Evolutionary conservation across 1,140 invertebrate species (phyloP).

Genomic region (Zaprionus davidi): DNA sequence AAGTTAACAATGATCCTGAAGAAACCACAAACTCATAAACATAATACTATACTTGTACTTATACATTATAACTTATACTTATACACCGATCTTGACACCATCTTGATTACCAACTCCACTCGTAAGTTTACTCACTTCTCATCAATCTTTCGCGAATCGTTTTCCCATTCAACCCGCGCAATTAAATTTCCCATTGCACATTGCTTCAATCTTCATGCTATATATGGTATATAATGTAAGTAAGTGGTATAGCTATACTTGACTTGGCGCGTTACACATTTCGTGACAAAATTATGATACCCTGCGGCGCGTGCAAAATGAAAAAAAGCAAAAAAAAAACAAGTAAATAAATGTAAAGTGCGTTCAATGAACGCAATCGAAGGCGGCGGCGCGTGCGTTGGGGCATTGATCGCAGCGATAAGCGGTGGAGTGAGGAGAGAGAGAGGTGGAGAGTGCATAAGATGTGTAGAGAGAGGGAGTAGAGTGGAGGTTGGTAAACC

Average conservation of each 20-base stretch:
- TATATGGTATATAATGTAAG: too few species aligned
- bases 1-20: too few species aligned
- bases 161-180: too few species aligned
- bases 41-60: too few species aligned
- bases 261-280: conserved; percentile 22
- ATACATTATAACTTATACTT: too few species aligned
- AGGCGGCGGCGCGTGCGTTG: conserved; percentile 33
- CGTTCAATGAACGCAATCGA: conserved; percentile 73
- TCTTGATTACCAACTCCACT: too few species aligned
- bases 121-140: too few species aligned
- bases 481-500: neutral
- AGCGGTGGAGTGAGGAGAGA: neutral
- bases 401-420: conserved; percentile 39
- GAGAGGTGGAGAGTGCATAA: conserved; percentile 19
- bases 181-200: too few species aligned
- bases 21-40: too few species aligned
- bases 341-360: conserved; percentile 41
- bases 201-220: too few species aligned
- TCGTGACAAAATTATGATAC: conserved; percentile 26
- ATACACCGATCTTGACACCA: too few species aligned
- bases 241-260: neutral
- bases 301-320: conserved; percentile 1
- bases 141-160: too few species aligned
- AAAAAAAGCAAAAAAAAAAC: neutral
- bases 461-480: neutral